phyloP scores from a whole-genome alignment of 2,888 invertebrate genomes.

The Ochropleura leucogaster region DNA sequence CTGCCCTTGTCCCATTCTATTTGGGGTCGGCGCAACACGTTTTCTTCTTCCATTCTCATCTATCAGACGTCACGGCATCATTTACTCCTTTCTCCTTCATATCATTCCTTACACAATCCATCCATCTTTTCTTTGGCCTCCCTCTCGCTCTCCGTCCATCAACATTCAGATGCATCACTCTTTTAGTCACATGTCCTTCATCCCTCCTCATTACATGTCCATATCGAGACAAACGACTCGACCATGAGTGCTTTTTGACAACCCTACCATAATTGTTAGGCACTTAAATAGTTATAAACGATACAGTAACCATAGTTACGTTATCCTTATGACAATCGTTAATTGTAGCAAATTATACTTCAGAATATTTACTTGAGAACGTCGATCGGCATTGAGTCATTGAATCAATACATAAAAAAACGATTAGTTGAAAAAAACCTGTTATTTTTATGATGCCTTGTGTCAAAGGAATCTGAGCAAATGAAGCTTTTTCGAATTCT shows the following conservation, averaged over 20 bases:
- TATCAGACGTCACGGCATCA: background rate
- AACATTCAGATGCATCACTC: too few species aligned
- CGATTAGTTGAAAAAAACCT: background rate
- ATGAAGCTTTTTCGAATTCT: background rate
- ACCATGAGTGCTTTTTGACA: slow-evolving; percentile 25
- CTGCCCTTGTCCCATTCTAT: background rate
- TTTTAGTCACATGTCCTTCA: too few species aligned
- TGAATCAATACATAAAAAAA: slow-evolving; percentile 30
- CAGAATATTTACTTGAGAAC: slow-evolving; percentile 32
- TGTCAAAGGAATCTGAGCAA: background rate
- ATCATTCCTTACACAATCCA: background rate
- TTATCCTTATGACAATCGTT: slow-evolving; percentile 66
- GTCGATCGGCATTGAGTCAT: slow-evolving; percentile 26
- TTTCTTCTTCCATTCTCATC: background rate
- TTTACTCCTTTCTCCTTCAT: background rate
- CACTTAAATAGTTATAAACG: slow-evolving; percentile 62
- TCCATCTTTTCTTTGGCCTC: background rate
- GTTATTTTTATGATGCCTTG: background rate
- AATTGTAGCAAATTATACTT: slow-evolving; percentile 59
- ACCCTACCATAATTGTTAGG: slow-evolving; percentile 54
- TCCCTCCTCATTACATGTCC: too few species aligned
- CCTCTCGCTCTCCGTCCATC: background rate
- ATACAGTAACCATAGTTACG: slow-evolving; percentile 47
- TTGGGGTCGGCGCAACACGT: background rate
- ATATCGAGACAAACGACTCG: background rate